These are phyloP conservation scores for Pogona vitticeps DNA, from an alignment of 2,113 vertebrate genomes.

Conservation along the genomic window DNA sequence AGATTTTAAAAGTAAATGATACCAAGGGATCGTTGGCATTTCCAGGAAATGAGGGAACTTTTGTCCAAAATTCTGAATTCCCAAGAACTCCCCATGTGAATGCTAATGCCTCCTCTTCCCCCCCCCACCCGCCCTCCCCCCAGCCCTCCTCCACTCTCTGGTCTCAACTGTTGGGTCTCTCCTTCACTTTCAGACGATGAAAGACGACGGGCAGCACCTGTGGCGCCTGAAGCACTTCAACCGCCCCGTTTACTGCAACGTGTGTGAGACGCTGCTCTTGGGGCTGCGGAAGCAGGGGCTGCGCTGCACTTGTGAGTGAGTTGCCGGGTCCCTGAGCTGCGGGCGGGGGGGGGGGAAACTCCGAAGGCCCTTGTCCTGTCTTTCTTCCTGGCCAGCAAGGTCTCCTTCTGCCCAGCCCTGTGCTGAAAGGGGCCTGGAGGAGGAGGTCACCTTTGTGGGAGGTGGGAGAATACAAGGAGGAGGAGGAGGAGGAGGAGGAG, in stretches of 20 bases:
- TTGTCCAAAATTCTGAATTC: neutral
- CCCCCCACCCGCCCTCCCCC: no score
- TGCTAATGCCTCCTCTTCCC: no score
- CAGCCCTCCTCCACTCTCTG: neutral
- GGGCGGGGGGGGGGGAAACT: neutral
- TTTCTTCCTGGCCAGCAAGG: neutral
- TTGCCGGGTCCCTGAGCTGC: neutral
- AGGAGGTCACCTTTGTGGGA: no score
- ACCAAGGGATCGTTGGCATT: no score
- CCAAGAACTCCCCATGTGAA: neutral
- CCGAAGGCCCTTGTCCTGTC: no score
- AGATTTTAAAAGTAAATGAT: neutral
- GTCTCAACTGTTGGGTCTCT: neutral
- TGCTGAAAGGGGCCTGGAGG: neutral
- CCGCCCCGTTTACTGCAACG: conserved; percentile 86
- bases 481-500: neutral
- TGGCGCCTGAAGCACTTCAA: conserved; percentile 93
- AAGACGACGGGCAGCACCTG: conserved; percentile 87
- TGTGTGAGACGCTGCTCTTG: conserved; percentile 85
- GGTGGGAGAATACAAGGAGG: neutral
- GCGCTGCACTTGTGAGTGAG: conserved; percentile 85
- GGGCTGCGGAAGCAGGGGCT: conserved; percentile 92
- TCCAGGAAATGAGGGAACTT: neutral
- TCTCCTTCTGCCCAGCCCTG: neutral
- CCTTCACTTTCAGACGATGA: conserved; percentile 78